Percentiles rank a stretch among this genome's conserved stretches.
phyloP scores from a whole-genome alignment of 2,888 invertebrate species.

The Idaea aversata region DNA sequence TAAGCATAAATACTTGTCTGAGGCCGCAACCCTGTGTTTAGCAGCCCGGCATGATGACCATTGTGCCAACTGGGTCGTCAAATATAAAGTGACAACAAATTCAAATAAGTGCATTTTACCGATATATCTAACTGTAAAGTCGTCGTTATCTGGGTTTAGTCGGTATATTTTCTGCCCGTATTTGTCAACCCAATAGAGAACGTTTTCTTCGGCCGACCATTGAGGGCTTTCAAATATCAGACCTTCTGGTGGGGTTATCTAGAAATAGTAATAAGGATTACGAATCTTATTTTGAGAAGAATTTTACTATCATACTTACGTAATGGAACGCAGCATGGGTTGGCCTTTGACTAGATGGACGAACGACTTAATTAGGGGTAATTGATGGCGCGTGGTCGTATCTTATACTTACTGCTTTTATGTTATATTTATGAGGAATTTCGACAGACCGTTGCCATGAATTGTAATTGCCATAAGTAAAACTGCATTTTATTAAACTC shows the following conservation, averaged over 20 bases:
- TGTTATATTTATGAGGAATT: not conserved
- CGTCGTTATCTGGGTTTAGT: not conserved
- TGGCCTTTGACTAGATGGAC: too few species aligned
- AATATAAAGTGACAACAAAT: too few species aligned
- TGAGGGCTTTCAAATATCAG: not conserved
- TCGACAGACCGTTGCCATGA: not conserved
- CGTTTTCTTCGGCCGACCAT: not conserved
- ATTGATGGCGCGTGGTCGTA: too few species aligned
- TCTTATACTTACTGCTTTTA: not conserved
- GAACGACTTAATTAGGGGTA: too few species aligned
- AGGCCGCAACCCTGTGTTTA: too few species aligned
- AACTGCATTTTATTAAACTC: not conserved
- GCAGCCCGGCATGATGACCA: too few species aligned
- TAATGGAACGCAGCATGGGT: too few species aligned
- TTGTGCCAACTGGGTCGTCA: too few species aligned
- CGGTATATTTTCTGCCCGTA: conserved; percentile 19
- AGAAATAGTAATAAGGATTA: not conserved
- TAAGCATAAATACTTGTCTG: too few species aligned
- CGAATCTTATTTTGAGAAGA: not conserved
- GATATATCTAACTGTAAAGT: not conserved
- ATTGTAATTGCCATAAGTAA: not conserved
- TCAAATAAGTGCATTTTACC: not conserved
- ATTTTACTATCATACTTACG: not conserved
- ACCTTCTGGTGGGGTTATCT: not conserved
- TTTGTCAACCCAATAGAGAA: conserved; percentile 24